A percentile compares a stretch with the other conserved stretches of the same genome.
Conservation (phyloP, 2,888 invertebrate genomes). For the Diarsia rubi region DNA sequence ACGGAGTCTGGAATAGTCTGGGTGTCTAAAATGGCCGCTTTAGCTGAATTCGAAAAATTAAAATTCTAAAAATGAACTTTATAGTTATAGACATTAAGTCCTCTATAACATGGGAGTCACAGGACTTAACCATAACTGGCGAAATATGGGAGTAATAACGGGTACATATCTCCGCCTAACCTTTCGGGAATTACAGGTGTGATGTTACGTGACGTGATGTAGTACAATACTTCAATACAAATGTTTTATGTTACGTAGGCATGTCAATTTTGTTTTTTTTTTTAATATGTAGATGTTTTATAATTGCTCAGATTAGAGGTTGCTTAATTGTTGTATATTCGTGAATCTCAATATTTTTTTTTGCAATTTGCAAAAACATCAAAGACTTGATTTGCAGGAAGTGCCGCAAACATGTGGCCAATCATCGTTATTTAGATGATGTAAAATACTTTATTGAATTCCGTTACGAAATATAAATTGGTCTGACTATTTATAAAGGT, state of each 20-base stretch:
- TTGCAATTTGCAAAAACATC: neutral
- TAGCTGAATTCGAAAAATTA: too few species aligned
- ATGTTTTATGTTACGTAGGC: neutral
- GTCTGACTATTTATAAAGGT: neutral
- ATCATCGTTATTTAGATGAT: constrained; percentile 1
- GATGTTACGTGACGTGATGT: too few species aligned
- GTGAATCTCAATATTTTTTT: constrained; percentile 4
- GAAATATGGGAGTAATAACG: too few species aligned
- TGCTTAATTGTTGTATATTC: neutral
- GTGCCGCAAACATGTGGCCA: constrained; percentile 11
- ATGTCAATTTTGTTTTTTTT: neutral
- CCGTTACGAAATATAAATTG: constrained; percentile 24
- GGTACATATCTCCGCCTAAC: too few species aligned
- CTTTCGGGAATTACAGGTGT: too few species aligned
- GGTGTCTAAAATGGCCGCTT: too few species aligned
- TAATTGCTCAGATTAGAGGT: neutral
- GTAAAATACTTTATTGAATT: constrained; percentile 1
- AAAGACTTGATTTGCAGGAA: constrained; percentile 35
- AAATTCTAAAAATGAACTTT: too few species aligned
- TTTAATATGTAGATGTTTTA: neutral
- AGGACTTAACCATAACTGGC: too few species aligned
- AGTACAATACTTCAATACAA: neutral
- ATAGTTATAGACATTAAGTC: too few species aligned
- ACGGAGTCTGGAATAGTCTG: too few species aligned
- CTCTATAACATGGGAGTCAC: too few species aligned